Evolutionary conservation across 37 sponge, comb jelly and placozoan genomes (phyloP).

Genomic region (Beroe ovata): DNA sequence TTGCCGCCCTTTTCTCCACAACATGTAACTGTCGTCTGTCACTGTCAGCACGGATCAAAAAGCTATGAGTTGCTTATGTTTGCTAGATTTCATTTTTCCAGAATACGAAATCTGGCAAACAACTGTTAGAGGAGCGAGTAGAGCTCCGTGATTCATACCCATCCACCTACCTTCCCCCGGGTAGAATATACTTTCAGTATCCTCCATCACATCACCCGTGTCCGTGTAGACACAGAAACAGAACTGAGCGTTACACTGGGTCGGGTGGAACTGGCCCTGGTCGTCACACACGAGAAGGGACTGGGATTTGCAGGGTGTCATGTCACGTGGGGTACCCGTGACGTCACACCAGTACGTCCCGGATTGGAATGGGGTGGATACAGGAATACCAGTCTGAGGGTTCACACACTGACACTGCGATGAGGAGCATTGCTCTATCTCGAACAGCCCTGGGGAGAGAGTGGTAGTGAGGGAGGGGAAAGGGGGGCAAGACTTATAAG

Average conservation of each 20-base stretch:
- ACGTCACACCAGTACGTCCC: slow-evolving; percentile 58
- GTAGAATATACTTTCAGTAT: slow-evolving; percentile 56
- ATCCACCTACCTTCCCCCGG: slow-evolving; percentile 11
- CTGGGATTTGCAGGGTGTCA: slow-evolving; percentile 39
- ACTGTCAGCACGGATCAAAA: too few relatives aligned
- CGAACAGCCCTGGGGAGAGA: background rate
- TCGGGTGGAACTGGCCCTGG: slow-evolving; percentile 24
- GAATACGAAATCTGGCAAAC: too few relatives aligned
- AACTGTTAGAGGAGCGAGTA: too few relatives aligned
- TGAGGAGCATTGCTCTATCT: slow-evolving; percentile 2
- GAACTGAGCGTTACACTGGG: slow-evolving; percentile 53
- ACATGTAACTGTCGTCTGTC: too few relatives aligned
- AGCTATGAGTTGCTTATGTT: too few relatives aligned
- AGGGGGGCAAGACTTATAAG: too few relatives aligned
- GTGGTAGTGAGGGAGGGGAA: background rate
- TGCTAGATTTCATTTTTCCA: too few relatives aligned
- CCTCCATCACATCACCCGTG: slow-evolving; percentile 43
- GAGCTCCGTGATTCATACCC: too few relatives aligned
- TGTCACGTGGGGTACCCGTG: background rate
- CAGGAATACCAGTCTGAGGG: background rate
- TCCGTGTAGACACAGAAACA: slow-evolving; percentile 60
- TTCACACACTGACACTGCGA: slow-evolving; percentile 3
- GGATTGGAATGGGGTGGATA: background rate
- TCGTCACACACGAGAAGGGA: background rate
- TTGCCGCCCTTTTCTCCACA: too few relatives aligned